Evolutionary conservation across 2,888 invertebrate genomes (phyloP).

Genomic region (Allophyes oxyacanthae): DNA sequence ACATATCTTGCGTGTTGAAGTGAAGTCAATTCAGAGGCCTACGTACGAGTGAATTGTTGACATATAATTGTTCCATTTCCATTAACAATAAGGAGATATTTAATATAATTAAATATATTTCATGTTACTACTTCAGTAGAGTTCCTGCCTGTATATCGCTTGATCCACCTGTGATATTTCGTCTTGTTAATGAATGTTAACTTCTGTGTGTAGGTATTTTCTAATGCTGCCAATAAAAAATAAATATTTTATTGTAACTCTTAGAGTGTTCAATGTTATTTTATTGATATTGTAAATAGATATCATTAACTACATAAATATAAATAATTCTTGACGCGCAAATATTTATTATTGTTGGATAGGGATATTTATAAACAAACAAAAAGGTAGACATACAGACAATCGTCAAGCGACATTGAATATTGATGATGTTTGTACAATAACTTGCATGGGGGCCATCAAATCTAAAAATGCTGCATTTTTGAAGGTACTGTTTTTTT

Average conservation of each 20-base stretch:
- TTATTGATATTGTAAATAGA: slow-evolving; percentile 58
- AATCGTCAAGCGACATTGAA: slow-evolving; percentile 31
- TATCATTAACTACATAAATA: slow-evolving; percentile 41
- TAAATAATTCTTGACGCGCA: slow-evolving; percentile 52
- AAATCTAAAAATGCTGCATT: slow-evolving; percentile 82
- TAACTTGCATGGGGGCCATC: slow-evolving; percentile 85
- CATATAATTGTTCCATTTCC: slow-evolving; percentile 65
- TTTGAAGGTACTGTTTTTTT: slow-evolving; percentile 75
- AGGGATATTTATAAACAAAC: slow-evolving; percentile 47
- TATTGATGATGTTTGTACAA: slow-evolving; percentile 60
- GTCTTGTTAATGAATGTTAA: slow-evolving; percentile 74
- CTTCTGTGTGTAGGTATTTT: slow-evolving; percentile 68
- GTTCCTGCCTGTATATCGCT: slow-evolving; percentile 87
- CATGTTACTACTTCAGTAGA: slow-evolving; percentile 75
- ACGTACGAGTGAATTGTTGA: slow-evolving; percentile 74
- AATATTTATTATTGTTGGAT: slow-evolving; percentile 55
- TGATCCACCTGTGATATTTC: slow-evolving; percentile 86
- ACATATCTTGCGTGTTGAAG: slow-evolving; percentile 78
- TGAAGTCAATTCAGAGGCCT: slow-evolving; percentile 84
- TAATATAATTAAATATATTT: slow-evolving; percentile 64
- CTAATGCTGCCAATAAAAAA: slow-evolving; percentile 75
- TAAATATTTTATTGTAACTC: slow-evolving; percentile 65
- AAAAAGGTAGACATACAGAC: slow-evolving; percentile 19
- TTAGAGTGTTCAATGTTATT: slow-evolving; percentile 74
- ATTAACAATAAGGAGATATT: slow-evolving; percentile 62